phyloP scores from a whole-genome alignment of 2,888 invertebrate species.

The Eretmocerus hayati region DNA sequence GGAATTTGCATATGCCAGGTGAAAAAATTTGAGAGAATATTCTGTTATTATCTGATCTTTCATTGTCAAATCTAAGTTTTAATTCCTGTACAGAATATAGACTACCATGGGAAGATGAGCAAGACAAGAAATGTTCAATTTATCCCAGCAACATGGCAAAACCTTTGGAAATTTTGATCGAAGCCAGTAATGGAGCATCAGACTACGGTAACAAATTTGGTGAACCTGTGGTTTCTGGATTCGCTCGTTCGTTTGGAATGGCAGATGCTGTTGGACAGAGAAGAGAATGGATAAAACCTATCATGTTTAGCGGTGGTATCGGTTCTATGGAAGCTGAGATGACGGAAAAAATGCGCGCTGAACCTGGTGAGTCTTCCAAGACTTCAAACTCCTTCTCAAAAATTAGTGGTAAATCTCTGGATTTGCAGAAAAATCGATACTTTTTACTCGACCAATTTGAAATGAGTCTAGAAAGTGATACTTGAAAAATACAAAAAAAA shows the following conservation, averaged over 20 bases:
- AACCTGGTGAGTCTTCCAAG: constrained; percentile 53
- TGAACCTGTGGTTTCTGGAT: constrained; percentile 88
- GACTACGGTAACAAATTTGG: constrained; percentile 99
- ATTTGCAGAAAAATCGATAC: too few relatives aligned
- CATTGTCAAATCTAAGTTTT: neutral
- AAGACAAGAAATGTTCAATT: constrained; percentile 28
- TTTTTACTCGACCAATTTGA: too few relatives aligned
- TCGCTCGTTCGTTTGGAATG: constrained; percentile 84
- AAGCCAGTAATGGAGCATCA: constrained; percentile 96
- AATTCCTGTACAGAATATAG: constrained; percentile 58
- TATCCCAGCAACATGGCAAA: constrained; percentile 89
- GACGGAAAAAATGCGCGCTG: constrained; percentile 69
- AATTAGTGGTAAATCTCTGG: too few relatives aligned
- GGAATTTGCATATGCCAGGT: constrained; percentile 87
- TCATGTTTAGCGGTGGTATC: constrained; percentile 97
- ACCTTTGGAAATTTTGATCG: constrained; percentile 83
- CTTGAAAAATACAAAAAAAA: too few relatives aligned
- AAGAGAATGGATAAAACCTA: constrained; percentile 94
- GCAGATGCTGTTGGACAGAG: constrained; percentile 59
- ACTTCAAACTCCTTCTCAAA: neutral
- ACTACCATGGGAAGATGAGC: constrained; percentile 76
- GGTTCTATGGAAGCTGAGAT: constrained; percentile 82
- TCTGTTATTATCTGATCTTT: neutral
- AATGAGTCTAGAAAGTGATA: too few relatives aligned
- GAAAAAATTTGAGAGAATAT: neutral